phyloP scores from a whole-genome alignment of 1,140 invertebrate species.

The Amyelois transitella region DNA sequence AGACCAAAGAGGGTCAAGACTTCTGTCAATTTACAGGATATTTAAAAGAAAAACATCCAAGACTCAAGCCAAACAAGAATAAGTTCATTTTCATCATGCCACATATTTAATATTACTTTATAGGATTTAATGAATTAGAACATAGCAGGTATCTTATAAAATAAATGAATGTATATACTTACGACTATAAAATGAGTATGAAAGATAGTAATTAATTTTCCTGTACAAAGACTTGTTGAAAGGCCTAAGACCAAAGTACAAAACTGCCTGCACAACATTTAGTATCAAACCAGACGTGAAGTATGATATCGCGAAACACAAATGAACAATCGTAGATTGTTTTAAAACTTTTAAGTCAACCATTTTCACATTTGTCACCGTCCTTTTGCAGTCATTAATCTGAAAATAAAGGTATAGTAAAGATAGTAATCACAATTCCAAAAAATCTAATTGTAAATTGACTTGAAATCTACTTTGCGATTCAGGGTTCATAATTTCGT shows the following conservation, averaged over 20 bases:
- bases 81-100: no score
- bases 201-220: slow-evolving; percentile 93
- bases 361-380: slow-evolving; percentile 75
- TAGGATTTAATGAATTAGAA: no score
- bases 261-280: slow-evolving; percentile 85
- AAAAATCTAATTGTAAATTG: no score
- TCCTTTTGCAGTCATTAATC: slow-evolving; percentile 31
- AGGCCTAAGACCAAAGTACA: slow-evolving; percentile 84
- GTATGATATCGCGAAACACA: slow-evolving; percentile 92
- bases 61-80: no score
- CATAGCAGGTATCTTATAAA: background rate
- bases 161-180: slow-evolving; percentile 80
- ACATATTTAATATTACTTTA: no score
- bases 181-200: slow-evolving; percentile 93
- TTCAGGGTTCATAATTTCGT: no score
- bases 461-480: no score
- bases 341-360: slow-evolving; percentile 79
- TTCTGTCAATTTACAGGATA: no score
- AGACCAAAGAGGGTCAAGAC: no score
- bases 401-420: no score
- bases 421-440: no score
- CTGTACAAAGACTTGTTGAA: slow-evolving; percentile 86
- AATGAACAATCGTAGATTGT: slow-evolving; percentile 79
- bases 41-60: no score
- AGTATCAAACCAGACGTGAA: slow-evolving; percentile 91